Evolutionary conservation across 2,888 invertebrate species (phyloP).

Genomic region (Anthoptus insignis): DNA sequence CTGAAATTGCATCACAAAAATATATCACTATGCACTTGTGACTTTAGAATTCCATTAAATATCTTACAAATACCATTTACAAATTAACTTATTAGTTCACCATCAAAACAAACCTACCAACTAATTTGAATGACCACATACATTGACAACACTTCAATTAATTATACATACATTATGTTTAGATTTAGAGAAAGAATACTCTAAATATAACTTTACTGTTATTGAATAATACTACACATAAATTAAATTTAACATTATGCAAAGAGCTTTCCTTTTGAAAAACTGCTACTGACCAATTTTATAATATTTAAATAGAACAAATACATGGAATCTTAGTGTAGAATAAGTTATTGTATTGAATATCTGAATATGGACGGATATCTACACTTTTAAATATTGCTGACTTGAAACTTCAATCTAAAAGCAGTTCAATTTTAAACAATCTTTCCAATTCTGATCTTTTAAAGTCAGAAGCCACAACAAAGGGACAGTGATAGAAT

Average conservation of each 20-base stretch:
- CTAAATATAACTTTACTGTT: conserved; percentile 15
- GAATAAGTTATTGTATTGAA: conserved; percentile 23
- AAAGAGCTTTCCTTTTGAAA: not conserved
- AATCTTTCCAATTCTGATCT: conserved; percentile 79
- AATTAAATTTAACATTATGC: conserved; percentile 30
- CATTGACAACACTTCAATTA: conserved; percentile 33
- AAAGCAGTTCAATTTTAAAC: conserved; percentile 80
- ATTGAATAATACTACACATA: conserved; percentile 14
- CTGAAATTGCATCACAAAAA: conserved; percentile 13
- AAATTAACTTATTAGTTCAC: conserved; percentile 29
- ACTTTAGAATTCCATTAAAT: conserved; percentile 16
- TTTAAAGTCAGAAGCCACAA: conserved; percentile 78
- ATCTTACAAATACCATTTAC: conserved; percentile 33
- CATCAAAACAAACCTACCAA: conserved; percentile 29
- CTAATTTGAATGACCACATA: conserved; percentile 33
- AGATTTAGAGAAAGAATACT: not conserved
- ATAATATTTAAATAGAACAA: conserved; percentile 4
- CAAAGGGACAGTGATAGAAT: conserved; percentile 83
- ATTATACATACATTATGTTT: conserved; percentile 8
- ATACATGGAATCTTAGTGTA: conserved; percentile 14
- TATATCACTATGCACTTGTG: conserved; percentile 19
- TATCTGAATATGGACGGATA: conserved; percentile 62
- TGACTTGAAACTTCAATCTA: conserved; percentile 68
- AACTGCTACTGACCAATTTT: conserved; percentile 1
- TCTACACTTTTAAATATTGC: conserved; percentile 49